Evolutionary conservation across 1,140 invertebrate genomes (phyloP).

Genomic region (Diorhabda sublineata): DNA sequence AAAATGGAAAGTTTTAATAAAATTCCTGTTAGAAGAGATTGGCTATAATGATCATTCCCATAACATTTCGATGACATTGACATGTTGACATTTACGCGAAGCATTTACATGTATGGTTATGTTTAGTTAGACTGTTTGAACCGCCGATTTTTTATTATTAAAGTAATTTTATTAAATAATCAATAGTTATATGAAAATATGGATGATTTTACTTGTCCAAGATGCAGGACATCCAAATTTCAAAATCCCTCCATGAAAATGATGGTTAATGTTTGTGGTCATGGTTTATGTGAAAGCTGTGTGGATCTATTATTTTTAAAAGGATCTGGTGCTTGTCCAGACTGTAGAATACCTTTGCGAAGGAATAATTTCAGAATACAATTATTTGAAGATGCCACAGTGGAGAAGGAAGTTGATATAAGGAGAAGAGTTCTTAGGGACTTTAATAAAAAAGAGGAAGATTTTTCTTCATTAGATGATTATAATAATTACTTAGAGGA

Average conservation of each 20-base stretch:
- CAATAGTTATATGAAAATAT: conserved; percentile 47
- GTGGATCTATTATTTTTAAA: conserved; percentile 92
- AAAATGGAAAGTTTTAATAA: too few species aligned
- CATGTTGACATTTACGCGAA: too few species aligned
- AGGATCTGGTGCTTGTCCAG: conserved; percentile 90
- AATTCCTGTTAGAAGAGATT: too few species aligned
- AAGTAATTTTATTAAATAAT: too few species aligned
- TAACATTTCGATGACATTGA: too few species aligned
- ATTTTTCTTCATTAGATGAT: conserved; percentile 74
- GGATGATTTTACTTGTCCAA: conserved; percentile 90
- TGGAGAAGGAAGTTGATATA: conserved; percentile 98
- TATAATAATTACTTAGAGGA: conserved; percentile 94
- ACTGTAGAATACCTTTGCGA: conserved; percentile 82
- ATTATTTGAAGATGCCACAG: conserved; percentile 90
- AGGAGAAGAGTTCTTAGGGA: conserved; percentile 83
- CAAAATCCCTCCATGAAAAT: conserved; percentile 94
- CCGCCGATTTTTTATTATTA: too few species aligned
- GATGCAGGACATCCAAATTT: conserved; percentile 98
- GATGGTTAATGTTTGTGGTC: conserved; percentile 98
- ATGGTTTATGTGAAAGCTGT: conserved; percentile 95
- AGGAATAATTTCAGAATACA: conserved; percentile 90
- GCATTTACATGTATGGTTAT: too few species aligned
- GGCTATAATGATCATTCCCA: too few species aligned
- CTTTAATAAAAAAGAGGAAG: conserved; percentile 89
- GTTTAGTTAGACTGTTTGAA: too few species aligned